phyloP scores from a whole-genome alignment of 2,113 vertebrate species.

The Pachycephala philippinensis region DNA sequence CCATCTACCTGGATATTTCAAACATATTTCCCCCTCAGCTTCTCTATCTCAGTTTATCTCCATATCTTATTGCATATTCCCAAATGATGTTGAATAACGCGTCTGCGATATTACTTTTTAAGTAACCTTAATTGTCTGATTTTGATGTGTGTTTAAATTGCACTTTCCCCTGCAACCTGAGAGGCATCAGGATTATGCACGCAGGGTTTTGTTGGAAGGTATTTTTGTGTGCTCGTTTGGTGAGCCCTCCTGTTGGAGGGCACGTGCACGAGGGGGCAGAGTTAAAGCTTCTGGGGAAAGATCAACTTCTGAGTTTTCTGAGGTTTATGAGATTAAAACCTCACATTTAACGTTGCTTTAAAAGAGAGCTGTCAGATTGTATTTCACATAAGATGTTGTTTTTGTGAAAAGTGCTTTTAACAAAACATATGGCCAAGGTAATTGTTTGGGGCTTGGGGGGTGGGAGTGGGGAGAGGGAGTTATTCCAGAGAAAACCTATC shows the following conservation, averaged over 20 bases:
- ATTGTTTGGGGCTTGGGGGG: not conserved
- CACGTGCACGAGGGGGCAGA: not conserved
- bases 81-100: not conserved
- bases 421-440: conserved; percentile 36
- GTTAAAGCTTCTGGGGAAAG: conserved; percentile 36
- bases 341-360: not conserved
- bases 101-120: conserved; percentile 15
- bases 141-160: conserved; percentile 45
- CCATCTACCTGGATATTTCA: not conserved
- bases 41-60: not conserved
- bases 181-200: not conserved
- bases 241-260: not conserved
- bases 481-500: not conserved
- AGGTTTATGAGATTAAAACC: conserved; percentile 56
- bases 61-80: not conserved
- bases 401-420: conserved; percentile 19
- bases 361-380: conserved; percentile 46
- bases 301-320: conserved; percentile 6
- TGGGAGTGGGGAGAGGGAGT: not conserved
- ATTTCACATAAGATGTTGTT: conserved; percentile 16
- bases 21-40: not conserved
- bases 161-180: conserved; percentile 29
- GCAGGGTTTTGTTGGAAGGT: not conserved
- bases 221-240: not conserved
- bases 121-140: conserved; percentile 40